Evolutionary conservation across 1,140 invertebrate species (phyloP), one percentile per base, ranked within the genome.

Genomic region (Penaeus vannamei): DNA sequence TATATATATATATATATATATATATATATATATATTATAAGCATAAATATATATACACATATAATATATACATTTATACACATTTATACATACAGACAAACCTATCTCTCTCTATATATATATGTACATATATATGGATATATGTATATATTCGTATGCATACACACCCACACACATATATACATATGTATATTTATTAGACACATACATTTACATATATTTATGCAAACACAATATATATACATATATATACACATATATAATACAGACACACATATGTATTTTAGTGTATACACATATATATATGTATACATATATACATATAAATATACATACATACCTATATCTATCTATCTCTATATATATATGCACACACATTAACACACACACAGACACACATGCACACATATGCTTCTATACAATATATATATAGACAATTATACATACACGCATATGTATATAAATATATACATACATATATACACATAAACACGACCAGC

Each of bases 1-100:
- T 72, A 72, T 72, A 72, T 72, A 72, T 72, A 72, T 72, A 77
- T 77, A 26, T 77, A 77, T 77, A 26, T 77, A 77, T 77, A 26
- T 77, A 77, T 77, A 26, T 77, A 77, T 77, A 26, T 77, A 77
- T 77, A 26, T 77, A 77, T 77, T 8, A 26, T 26, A n/a, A n/a
- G n/a, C n/a, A n/a, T n/a, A n/a, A n/a, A n/a, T n/a, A n/a, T n/a
- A n/a, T n/a, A n/a, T n/a, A n/a, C n/a, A n/a, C n/a, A n/a, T n/a
- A n/a, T n/a, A n/a, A n/a, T n/a, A n/a, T 77, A 77, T 77, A 26
- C 26, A 77, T 77, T 8, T 77, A 77, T 77, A 26, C 26, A 77
- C 26, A 26, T 77, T 17, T 77, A 77, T 77, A 77, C 42, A 77
- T 77, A 77, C 42, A 77, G 10, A 77, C 42, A 77, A 8, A 26